Conservation (phyloP, 2,888 invertebrate species). For the Rhopalosiphum nymphaeae region DNA sequence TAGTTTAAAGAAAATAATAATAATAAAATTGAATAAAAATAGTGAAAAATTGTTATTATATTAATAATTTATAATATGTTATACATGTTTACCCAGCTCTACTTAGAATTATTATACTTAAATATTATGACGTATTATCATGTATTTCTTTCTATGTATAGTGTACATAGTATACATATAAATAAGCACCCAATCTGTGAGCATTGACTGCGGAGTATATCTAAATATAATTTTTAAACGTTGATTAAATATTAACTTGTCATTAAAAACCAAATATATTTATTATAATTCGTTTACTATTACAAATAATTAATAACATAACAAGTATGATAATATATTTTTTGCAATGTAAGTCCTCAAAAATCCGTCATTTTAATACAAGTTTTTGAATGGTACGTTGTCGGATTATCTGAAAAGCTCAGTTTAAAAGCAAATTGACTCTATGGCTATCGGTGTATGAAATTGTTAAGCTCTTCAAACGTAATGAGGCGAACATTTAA, state of each 20-base stretch:
- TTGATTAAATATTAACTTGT: not conserved
- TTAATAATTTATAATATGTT: not conserved
- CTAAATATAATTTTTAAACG: not conserved
- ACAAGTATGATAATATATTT: not conserved
- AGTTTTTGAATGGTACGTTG: not conserved
- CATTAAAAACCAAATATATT: not conserved
- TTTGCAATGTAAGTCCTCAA: not conserved
- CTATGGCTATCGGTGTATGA: conserved; percentile 1
- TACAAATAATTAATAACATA: not conserved
- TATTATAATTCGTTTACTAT: not conserved
- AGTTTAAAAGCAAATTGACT: conserved; percentile 23
- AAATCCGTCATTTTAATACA: not conserved
- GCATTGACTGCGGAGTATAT: not conserved
- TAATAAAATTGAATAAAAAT: not conserved
- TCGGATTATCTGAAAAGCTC: not conserved
- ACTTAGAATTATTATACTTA: not conserved
- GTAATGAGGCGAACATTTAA: conserved; percentile 37
- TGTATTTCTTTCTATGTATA: not conserved
- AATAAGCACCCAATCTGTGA: not conserved
- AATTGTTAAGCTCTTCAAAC: conserved; percentile 33
- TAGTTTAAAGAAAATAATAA: not conserved
- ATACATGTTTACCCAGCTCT: not conserved
- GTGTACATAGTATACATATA: not conserved
- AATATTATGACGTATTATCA: not conserved
- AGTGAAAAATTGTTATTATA: not conserved